Percentiles rank a stretch among this genome's conserved stretches.
Conservation (phyloP, 1,140 invertebrate genomes). For the Vanessa tameamea region DNA sequence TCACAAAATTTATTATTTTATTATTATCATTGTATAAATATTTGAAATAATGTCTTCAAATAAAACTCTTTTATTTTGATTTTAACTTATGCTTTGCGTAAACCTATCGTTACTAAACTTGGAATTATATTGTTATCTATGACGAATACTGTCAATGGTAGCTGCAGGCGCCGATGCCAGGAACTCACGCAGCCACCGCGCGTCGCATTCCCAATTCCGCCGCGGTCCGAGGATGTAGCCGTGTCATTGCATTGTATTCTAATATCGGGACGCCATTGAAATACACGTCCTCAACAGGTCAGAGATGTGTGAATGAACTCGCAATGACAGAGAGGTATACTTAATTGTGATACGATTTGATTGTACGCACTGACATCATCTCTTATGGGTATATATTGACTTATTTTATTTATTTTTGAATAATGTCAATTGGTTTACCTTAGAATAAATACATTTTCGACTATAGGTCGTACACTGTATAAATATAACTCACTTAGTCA, state of each 20-base stretch:
- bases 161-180: constrained; percentile 26
- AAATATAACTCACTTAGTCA: no score
- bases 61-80: no score
- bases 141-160: background rate
- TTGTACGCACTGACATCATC: no score
- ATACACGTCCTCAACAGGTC: constrained; percentile 23
- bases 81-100: no score
- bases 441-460: no score
- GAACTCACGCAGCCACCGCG: constrained; percentile 42
- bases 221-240: constrained; percentile 31
- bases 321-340: background rate
- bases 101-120: background rate
- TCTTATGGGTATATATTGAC: background rate
- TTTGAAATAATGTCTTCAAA: no score
- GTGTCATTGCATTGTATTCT: constrained; percentile 44
- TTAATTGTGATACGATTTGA: background rate
- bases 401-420: no score
- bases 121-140: background rate
- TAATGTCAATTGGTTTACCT: no score
- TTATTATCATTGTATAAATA: no score
- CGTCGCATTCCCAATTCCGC: constrained; percentile 39
- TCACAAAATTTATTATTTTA: no score
- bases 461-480: no score
- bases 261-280: constrained; percentile 35
- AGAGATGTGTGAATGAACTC: constrained; percentile 32